A percentile compares a stretch with the other conserved stretches of the same genome.
Evolutionary conservation across 1,140 invertebrate genomes (phyloP).

Genomic region (Lasioglossum baleicum): DNA sequence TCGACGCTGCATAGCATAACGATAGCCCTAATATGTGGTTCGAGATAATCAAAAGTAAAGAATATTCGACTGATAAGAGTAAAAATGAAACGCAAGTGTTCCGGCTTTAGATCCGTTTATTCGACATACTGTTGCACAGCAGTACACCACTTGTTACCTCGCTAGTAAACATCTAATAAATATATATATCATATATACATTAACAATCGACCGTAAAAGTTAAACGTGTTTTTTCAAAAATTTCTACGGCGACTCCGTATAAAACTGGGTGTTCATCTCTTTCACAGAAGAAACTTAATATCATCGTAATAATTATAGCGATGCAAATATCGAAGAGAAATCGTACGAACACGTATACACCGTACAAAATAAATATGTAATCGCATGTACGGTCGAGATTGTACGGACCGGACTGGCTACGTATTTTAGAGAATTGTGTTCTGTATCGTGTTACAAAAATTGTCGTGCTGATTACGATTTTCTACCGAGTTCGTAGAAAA

Average conservation of each 20-base stretch:
- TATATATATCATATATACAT: constrained; percentile 44
- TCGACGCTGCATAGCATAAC: background rate
- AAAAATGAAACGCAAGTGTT: background rate
- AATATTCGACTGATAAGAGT: background rate
- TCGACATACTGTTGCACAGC: constrained; percentile 44
- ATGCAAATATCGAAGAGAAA: background rate
- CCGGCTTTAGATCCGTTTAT: constrained; percentile 37
- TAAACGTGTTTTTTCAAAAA: background rate
- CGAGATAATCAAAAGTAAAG: constrained; percentile 20
- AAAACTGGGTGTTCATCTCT: background rate
- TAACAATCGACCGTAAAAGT: background rate
- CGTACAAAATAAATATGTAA: constrained; percentile 17
- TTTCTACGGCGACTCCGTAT: background rate
- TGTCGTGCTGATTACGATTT: no score
- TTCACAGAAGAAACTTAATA: background rate
- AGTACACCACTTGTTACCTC: constrained; percentile 6
- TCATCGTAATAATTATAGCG: background rate
- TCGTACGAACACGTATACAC: no score
- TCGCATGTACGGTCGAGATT: constrained; percentile 3
- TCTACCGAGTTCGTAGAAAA: no score
- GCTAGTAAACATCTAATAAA: constrained; percentile 41
- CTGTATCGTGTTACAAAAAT: background rate
- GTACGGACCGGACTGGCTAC: background rate
- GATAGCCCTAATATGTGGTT: background rate
- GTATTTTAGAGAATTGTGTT: background rate